These are phyloP conservation scores for Pseudopodoces humilis DNA, from an alignment of 2,113 vertebrate species.

Conservation along the genomic window DNA sequence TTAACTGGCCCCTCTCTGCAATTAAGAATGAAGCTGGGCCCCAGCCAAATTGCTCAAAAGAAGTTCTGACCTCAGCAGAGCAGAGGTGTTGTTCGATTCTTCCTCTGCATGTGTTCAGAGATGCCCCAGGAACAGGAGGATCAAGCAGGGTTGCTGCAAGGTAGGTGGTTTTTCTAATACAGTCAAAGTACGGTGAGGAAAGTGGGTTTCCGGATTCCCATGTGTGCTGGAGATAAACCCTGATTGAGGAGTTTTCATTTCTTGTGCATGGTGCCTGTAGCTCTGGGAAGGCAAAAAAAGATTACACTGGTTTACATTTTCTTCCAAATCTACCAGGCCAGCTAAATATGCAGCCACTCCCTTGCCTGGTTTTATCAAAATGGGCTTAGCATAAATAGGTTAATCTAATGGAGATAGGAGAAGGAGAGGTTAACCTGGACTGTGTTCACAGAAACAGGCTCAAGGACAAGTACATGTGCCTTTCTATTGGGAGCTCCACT, in stretches of 20 bases:
- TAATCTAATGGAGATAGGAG: neutral
- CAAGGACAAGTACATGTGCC: neutral
- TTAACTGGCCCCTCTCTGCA: neutral
- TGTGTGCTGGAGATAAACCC: neutral
- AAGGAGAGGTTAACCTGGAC: neutral
- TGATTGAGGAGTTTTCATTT: neutral
- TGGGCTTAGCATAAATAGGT: neutral
- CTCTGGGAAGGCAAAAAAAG: neutral
- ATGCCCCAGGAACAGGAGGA: neutral
- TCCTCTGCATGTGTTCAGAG: neutral
- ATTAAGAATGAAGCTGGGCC: neutral
- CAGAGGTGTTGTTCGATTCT: fast-evolving
- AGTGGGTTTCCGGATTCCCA: neutral
- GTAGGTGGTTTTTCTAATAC: neutral
- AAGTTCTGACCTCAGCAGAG: neutral
- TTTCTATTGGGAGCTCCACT: neutral
- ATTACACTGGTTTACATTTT: neutral
- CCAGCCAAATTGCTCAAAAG: neutral
- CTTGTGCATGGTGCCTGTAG: neutral
- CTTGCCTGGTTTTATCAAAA: neutral
- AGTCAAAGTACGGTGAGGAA: neutral
- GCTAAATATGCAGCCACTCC: neutral
- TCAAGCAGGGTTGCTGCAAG: neutral
- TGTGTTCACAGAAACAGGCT: neutral
- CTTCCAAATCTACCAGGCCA: neutral